These are phyloP conservation scores for Torymus texanus DNA, from an alignment of 2,888 invertebrate species.

Conservation along the genomic window DNA sequence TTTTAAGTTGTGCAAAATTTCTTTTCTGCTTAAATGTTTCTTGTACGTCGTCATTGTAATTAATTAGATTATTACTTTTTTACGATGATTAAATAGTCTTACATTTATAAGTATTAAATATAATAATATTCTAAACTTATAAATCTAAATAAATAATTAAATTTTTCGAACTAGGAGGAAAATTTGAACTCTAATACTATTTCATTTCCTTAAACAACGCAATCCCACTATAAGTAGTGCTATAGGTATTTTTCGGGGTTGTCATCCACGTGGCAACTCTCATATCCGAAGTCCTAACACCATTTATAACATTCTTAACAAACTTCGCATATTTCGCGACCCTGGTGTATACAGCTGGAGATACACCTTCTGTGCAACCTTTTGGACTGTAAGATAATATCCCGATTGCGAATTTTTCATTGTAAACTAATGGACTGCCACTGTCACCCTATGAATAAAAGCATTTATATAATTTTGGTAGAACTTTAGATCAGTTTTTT, in stretches of 20 bases:
- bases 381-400: not conserved
- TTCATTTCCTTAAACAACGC: too few relatives aligned
- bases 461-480: not conserved
- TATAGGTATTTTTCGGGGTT: not conserved
- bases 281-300: not conserved
- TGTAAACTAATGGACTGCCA: conserved; percentile 4
- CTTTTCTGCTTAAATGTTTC: too few relatives aligned
- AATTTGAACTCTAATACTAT: too few relatives aligned
- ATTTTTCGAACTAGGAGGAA: too few relatives aligned
- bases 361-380: not conserved
- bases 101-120: too few relatives aligned
- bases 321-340: not conserved
- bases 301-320: not conserved
- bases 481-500: not conserved
- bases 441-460: conserved; percentile 20
- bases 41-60: too few relatives aligned
- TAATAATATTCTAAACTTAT: too few relatives aligned
- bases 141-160: too few relatives aligned
- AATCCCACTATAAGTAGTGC: too few relatives aligned
- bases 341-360: not conserved
- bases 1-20: too few relatives aligned
- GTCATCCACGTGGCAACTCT: not conserved
- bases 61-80: too few relatives aligned
- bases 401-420: not conserved
- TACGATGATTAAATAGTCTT: too few relatives aligned